Base-by-base conservation (phyloP, 2,797 vertebrate genomes). In the Sebastes miniatus region DNA sequence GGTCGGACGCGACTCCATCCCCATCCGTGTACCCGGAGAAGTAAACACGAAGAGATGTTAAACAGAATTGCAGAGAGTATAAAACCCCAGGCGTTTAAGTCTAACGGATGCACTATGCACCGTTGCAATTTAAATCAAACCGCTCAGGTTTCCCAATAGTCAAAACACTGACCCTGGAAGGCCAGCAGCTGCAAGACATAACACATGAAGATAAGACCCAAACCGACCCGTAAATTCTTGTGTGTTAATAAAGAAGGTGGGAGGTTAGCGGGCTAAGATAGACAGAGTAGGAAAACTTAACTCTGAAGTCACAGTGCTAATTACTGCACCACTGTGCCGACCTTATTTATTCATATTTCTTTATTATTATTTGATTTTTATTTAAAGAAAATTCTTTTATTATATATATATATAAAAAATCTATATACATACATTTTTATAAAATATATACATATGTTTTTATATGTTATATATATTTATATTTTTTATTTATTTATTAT, bases 1-100 rank as follows among this genome's bases (percentile, higher is more conserved):
- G 50, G 43, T 57, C 61, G 80, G 87, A 81, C 81, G 24, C 18
- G 27, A 87, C 80, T 81, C 80, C 39, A 78, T 77, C 76, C 69
- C 69, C 79, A 73, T 63, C 69, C 77, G 52, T 58, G 80, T 85
- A 85, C 67, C 80, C 68, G 3, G 79, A 82, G 85, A 91, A 73
- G 85, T 92, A 91, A 92, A 95, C 91, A 87, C 56, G 64, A 76
- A 79, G 27, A 82, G 83, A 94, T 72, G 87, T 92, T 89, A 83
- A 93, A 83, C 86, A 90, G 89, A 84, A 77, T 59, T 43, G 36
- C 84, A 34, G 61, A 80, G 71, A 75, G 62, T 29, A 72, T 61
- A 67, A 85, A 80, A 78, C 77, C 72, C 25, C 71, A 69, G 73
- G 24, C 68, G 29, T 75, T 63, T 56, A 50, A 77, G 77, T 77